Evolutionary conservation across 1,140 invertebrate genomes (phyloP).

Genomic region (Drosophila tani): DNA sequence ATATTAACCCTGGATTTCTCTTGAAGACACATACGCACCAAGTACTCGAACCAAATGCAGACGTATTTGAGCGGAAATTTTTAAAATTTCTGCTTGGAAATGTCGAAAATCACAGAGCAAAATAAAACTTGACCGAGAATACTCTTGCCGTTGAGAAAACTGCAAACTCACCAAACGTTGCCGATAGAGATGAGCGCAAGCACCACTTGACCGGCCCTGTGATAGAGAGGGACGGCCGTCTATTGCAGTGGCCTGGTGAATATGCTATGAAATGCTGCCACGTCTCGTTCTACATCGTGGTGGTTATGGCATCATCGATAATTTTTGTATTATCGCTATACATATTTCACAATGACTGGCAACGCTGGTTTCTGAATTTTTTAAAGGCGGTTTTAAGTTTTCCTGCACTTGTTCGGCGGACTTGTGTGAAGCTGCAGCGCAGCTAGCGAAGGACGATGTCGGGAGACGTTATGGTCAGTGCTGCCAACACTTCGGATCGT

Average conservation of each 20-base stretch:
- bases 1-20: constrained; percentile 26
- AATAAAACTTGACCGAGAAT: constrained; percentile 81
- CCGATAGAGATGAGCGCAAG: constrained; percentile 38
- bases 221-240: constrained; percentile 37
- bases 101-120: constrained; percentile 85
- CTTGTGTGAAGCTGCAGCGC: too few relatives aligned
- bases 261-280: constrained; percentile 63
- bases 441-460: not conserved
- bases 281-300: constrained; percentile 51
- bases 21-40: constrained; percentile 73
- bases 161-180: constrained; percentile 73
- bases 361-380: too few relatives aligned
- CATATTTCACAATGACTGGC: too few relatives aligned
- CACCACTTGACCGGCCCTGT: constrained; percentile 16
- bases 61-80: constrained; percentile 78
- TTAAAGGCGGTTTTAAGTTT: too few relatives aligned
- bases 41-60: constrained; percentile 68
- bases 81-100: constrained; percentile 80
- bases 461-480: too few relatives aligned
- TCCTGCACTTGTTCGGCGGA: too few relatives aligned
- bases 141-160: constrained; percentile 81
- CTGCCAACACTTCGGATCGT: too few relatives aligned
- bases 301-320: not conserved
- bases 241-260: constrained; percentile 32
- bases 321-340: too few relatives aligned